Percentiles rank a stretch among this genome's conserved stretches.
Conservation (phyloP, 2,797 vertebrate species). For the Arvicola amphibius region DNA sequence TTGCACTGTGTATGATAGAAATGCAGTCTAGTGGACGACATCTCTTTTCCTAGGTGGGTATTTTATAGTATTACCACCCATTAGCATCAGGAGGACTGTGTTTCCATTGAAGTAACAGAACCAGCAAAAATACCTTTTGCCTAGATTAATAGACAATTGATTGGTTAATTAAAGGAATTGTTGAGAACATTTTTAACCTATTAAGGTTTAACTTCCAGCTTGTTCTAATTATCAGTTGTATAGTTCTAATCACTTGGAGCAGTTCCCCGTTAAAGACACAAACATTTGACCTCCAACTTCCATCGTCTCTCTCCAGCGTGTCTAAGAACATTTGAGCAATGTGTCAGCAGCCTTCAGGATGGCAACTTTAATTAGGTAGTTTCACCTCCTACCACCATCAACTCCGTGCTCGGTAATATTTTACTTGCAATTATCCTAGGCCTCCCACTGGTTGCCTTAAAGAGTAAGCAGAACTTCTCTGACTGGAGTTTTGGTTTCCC, state of each 20-base stretch:
- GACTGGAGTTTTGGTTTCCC: slow-evolving; percentile 63
- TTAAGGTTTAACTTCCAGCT: background rate
- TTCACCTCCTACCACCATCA: slow-evolving; percentile 56
- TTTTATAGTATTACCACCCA: background rate
- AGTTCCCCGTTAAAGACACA: background rate
- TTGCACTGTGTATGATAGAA: background rate
- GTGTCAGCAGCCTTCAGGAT: background rate
- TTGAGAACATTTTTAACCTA: background rate
- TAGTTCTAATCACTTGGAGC: background rate
- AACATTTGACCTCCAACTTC: background rate
- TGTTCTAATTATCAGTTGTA: background rate
- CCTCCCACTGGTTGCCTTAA: slow-evolving; percentile 69
- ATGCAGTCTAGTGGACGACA: too few relatives aligned
- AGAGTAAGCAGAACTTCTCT: slow-evolving; percentile 66
- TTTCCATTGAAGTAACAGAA: background rate
- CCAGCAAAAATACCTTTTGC: background rate
- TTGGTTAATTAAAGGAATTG: background rate
- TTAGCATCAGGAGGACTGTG: background rate
- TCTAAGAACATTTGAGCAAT: slow-evolving; percentile 15
- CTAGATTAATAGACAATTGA: background rate
- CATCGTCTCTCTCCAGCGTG: background rate
- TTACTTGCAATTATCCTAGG: slow-evolving; percentile 55
- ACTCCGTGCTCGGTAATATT: slow-evolving; percentile 65
- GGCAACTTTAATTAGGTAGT: slow-evolving; percentile 49
- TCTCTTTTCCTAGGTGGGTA: background rate